A percentile compares a stretch with the other conserved stretches of the same genome.
phyloP scores from a whole-genome alignment of 2,888 invertebrate genomes.

The Sturmia bella region DNA sequence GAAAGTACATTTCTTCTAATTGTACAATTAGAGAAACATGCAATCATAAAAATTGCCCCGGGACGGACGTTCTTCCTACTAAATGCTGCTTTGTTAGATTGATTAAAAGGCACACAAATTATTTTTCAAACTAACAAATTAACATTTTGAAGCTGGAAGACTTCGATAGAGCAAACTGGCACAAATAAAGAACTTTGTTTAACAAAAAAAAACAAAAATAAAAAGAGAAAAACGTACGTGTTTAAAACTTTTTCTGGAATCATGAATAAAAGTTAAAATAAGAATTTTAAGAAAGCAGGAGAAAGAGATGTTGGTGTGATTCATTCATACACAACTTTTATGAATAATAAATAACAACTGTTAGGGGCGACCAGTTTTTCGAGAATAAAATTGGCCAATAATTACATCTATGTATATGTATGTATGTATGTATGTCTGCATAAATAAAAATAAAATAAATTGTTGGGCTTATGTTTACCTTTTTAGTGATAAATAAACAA shows the following conservation, averaged over 20 bases:
- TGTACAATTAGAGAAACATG: slow-evolving; percentile 22
- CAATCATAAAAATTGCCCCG: slow-evolving; percentile 37
- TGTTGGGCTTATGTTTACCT: no score
- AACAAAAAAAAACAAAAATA: no score
- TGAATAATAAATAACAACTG: not conserved
- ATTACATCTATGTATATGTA: no score
- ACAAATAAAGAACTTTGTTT: slow-evolving; percentile 18
- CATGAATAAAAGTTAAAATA: slow-evolving; percentile 64
- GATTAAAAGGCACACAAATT: slow-evolving; percentile 19
- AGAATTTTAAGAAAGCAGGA: slow-evolving; percentile 25
- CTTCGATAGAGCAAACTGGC: slow-evolving; percentile 15
- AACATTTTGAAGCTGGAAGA: slow-evolving; percentile 51
- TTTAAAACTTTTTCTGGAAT: slow-evolving; percentile 63
- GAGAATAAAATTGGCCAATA: not conserved
- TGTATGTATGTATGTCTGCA: no score
- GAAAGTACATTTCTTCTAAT: slow-evolving; percentile 42
- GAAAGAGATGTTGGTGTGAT: slow-evolving; percentile 26
- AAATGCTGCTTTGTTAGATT: slow-evolving; percentile 29
- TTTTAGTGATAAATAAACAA: no score
- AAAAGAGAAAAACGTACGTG: slow-evolving; percentile 67
- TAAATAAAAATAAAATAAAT: no score
- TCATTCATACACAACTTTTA: slow-evolving; percentile 39
- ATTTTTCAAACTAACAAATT: slow-evolving; percentile 3
- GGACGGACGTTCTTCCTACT: slow-evolving; percentile 24
- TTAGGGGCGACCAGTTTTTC: not conserved